These are phyloP conservation scores for Strix uralensis DNA, from an alignment of 2,113 vertebrate species.

Conservation along the genomic window DNA sequence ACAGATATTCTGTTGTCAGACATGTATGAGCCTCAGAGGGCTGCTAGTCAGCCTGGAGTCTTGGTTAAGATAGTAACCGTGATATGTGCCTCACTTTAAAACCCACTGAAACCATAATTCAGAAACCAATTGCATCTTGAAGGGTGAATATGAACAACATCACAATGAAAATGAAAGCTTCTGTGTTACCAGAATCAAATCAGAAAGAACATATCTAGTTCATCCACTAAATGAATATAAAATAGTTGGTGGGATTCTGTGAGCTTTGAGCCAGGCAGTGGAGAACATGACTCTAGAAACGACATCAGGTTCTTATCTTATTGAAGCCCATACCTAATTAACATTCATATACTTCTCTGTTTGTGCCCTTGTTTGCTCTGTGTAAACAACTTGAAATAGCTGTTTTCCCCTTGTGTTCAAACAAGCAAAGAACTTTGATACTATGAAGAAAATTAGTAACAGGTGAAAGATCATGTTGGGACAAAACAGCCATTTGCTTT, in stretches of 20 bases:
- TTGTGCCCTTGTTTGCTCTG: slow-evolving; percentile 10
- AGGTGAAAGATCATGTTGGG: slow-evolving; percentile 39
- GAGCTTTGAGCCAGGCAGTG: background rate
- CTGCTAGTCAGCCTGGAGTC: background rate
- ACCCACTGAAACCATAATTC: background rate
- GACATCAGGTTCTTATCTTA: background rate
- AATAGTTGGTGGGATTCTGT: background rate
- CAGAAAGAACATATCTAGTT: background rate
- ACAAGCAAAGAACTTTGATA: slow-evolving; percentile 35
- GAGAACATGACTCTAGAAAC: background rate
- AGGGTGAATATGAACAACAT: background rate
- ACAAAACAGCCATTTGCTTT: background rate
- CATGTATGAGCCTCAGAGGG: background rate
- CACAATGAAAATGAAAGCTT: background rate
- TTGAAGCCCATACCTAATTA: background rate
- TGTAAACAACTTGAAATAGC: slow-evolving; percentile 45
- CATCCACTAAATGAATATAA: background rate
- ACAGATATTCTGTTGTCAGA: background rate
- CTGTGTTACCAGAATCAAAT: background rate
- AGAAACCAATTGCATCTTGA: background rate
- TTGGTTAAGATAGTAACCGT: background rate
- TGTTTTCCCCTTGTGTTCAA: slow-evolving; percentile 29
- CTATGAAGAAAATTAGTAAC: slow-evolving; percentile 52
- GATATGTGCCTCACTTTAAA: background rate
- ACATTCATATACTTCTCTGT: background rate